A percentile compares a stretch with the other conserved stretches of the same genome.
phyloP scores from a whole-genome alignment of 2,797 vertebrate genomes.

The Myiotriccus ornatus region DNA sequence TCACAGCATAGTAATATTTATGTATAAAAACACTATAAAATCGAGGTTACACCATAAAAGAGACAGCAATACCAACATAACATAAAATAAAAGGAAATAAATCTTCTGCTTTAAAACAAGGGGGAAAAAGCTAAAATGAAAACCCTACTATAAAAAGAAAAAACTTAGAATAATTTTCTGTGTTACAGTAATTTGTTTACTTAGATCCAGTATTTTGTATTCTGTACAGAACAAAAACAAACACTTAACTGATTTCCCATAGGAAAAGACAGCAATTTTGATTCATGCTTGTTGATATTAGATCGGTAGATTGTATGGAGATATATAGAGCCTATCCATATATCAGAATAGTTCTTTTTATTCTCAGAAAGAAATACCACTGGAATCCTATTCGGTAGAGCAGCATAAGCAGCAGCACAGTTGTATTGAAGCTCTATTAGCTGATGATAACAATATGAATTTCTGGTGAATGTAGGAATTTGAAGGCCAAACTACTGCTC shows the following conservation, averaged over 20 bases:
- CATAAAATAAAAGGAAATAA: background rate
- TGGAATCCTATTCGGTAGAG: background rate
- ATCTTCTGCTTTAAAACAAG: background rate
- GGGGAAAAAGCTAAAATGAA: background rate
- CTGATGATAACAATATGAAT: background rate
- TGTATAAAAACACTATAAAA: slow-evolving; percentile 15
- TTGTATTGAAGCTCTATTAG: background rate
- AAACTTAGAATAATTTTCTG: background rate
- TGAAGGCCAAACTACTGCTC: background rate
- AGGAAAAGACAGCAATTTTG: background rate
- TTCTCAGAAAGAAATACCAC: background rate
- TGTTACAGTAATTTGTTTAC: background rate
- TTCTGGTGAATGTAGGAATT: background rate
- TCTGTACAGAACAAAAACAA: background rate
- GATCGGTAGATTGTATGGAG: background rate
- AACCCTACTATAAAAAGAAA: background rate
- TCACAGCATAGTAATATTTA: background rate
- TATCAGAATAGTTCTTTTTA: background rate
- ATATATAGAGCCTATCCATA: accelerated
- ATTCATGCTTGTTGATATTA: background rate
- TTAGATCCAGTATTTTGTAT: background rate
- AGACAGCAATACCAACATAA: background rate
- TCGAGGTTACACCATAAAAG: background rate
- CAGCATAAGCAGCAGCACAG: background rate
- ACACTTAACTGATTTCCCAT: background rate